phyloP scores from a whole-genome alignment of 2,113 vertebrate genomes.

The Grus americana region DNA sequence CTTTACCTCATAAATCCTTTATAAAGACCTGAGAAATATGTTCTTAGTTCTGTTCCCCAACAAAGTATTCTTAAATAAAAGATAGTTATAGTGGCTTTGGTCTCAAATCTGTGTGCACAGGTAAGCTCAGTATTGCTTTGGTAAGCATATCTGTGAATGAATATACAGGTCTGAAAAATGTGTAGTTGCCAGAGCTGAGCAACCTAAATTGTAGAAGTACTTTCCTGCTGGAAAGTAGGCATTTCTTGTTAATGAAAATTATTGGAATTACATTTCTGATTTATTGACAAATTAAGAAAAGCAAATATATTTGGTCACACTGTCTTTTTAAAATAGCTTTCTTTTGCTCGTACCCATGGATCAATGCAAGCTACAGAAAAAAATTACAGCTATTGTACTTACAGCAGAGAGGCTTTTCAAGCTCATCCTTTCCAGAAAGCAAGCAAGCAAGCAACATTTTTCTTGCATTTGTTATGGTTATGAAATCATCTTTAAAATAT shows the following conservation, averaged over 20 bases:
- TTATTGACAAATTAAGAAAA: slow-evolving; percentile 29
- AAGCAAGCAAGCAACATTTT: background rate
- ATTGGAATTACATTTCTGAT: background rate
- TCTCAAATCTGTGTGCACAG: background rate
- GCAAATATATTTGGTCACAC: background rate
- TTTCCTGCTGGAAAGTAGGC: background rate
- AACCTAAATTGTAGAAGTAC: background rate
- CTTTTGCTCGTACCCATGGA: background rate
- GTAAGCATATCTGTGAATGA: background rate
- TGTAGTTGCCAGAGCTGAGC: background rate
- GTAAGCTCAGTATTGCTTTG: background rate
- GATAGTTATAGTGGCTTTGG: background rate
- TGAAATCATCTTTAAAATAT: background rate
- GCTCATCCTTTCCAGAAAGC: background rate
- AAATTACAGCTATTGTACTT: background rate
- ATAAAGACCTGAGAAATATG: background rate
- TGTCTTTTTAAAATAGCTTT: background rate
- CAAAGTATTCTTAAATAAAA: background rate
- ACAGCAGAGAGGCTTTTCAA: background rate
- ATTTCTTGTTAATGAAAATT: slow-evolving; percentile 11
- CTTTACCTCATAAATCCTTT: background rate
- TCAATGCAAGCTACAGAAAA: background rate
- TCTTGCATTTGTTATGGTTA: background rate
- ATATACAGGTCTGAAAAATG: background rate
- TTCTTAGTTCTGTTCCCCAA: background rate